These are phyloP conservation scores for Sus cebifrons DNA, from an alignment of 2,797 vertebrate genomes.

Conservation along the genomic window DNA sequence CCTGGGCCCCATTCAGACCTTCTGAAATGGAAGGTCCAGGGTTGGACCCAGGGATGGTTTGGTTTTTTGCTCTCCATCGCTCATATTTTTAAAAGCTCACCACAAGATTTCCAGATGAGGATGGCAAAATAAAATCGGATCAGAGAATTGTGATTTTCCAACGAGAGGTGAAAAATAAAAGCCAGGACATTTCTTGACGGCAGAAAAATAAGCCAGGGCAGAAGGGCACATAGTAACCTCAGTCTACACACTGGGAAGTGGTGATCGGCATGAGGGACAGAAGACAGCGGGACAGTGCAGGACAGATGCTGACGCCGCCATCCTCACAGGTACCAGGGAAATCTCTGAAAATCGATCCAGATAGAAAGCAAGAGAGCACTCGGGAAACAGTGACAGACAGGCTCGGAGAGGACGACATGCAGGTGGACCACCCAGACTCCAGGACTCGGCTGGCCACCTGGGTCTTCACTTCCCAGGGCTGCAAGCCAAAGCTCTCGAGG, in stretches of 20 bases:
- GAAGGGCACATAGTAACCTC: neutral
- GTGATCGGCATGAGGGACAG: neutral
- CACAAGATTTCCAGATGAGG: neutral
- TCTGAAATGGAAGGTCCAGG: neutral
- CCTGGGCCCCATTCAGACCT: neutral
- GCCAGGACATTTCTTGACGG: neutral
- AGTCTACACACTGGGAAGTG: neutral
- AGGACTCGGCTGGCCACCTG: too few species aligned
- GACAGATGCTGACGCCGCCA: neutral
- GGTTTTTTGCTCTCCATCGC: neutral
- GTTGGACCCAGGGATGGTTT: neutral
- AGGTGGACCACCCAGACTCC: neutral
- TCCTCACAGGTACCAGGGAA: neutral
- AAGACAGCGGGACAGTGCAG: neutral
- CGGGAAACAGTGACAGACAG: too few species aligned
- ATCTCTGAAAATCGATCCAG: neutral
- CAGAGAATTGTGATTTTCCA: neutral
- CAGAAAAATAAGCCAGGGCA: neutral
- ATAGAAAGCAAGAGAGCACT: neutral
- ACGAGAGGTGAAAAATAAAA: neutral
- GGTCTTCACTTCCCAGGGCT: too few species aligned
- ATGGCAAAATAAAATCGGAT: neutral
- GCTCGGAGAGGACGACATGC: neutral
- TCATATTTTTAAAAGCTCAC: conserved; percentile 49
- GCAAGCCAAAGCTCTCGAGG: rapidly evolving